A percentile compares a stretch with the other conserved stretches of the same genome.
Evolutionary conservation across 2,888 invertebrate genomes (phyloP).

Genomic region (Dendrolimus houi): DNA sequence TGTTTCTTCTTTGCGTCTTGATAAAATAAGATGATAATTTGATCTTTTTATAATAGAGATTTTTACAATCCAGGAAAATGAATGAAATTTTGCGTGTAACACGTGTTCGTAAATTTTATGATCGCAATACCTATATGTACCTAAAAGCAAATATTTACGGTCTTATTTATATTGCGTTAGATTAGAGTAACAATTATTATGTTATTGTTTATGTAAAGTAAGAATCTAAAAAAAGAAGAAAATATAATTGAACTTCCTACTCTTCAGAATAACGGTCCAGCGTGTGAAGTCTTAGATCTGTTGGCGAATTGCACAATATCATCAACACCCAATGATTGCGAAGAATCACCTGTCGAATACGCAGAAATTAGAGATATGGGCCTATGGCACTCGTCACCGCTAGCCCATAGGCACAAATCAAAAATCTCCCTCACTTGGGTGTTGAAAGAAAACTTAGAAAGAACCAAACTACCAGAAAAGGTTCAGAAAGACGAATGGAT

Average conservation of each 20-base stretch:
- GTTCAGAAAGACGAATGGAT: slow-evolving; percentile 26
- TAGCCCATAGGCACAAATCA: slow-evolving; percentile 66
- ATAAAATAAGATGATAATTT: too few species aligned
- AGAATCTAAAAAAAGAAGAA: too few species aligned
- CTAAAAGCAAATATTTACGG: too few species aligned
- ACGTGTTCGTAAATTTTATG: too few species aligned
- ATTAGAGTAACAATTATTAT: too few species aligned
- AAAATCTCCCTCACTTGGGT: slow-evolving; percentile 87
- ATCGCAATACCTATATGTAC: too few species aligned
- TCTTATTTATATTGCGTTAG: too few species aligned
- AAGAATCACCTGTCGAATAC: slow-evolving; percentile 49
- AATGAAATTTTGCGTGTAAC: too few species aligned
- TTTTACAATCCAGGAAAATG: too few species aligned
- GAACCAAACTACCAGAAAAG: slow-evolving; percentile 35
- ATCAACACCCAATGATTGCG: slow-evolving; percentile 25
- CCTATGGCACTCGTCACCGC: slow-evolving; percentile 65
- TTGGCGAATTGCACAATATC: slow-evolving; percentile 54
- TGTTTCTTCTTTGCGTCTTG: too few species aligned
- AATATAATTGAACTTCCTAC: slow-evolving; percentile 5
- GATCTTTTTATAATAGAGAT: too few species aligned
- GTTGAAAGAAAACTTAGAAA: slow-evolving; percentile 78
- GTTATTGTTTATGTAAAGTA: too few species aligned
- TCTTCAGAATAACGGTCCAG: slow-evolving; percentile 36
- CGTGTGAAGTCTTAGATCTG: slow-evolving; percentile 56
- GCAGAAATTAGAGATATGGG: slow-evolving; percentile 67